Evolutionary conservation across 92 coral and sea anemone genomes (phyloP).

Genomic region (Porites evermanni): DNA sequence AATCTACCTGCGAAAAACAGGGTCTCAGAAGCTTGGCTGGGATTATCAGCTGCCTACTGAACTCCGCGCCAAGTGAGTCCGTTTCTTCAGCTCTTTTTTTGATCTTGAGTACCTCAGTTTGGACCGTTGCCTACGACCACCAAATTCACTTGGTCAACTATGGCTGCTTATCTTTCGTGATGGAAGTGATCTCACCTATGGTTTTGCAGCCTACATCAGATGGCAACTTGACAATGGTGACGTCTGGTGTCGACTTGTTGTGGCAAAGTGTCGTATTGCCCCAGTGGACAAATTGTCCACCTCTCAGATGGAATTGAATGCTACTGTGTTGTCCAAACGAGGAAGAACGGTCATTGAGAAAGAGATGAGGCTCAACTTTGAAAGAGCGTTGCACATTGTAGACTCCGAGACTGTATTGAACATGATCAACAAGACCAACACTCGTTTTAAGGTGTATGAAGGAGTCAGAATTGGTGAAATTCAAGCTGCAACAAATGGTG

Average conservation of each 20-base stretch:
- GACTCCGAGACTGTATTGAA: constrained; percentile 76
- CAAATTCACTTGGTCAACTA: constrained; percentile 43
- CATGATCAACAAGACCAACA: constrained; percentile 75
- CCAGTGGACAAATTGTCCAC: constrained; percentile 69
- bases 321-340: constrained; percentile 68
- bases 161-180: constrained; percentile 65
- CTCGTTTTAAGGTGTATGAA: constrained; percentile 57
- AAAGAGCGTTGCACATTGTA: constrained; percentile 64
- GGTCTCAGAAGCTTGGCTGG: constrained; percentile 65
- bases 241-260: constrained; percentile 63
- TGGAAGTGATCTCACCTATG: constrained; percentile 71
- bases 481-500: constrained; percentile 73
- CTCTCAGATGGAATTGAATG: constrained; percentile 68
- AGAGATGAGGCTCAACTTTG: constrained; percentile 69
- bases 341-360: constrained; percentile 65
- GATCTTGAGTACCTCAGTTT: constrained; percentile 48
- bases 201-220: constrained; percentile 72
- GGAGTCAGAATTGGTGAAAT: constrained; percentile 64
- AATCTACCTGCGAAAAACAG: constrained; percentile 68
- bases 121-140: constrained; percentile 55
- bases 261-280: constrained; percentile 77
- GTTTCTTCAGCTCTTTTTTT: constrained; percentile 50
- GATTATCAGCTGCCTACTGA: constrained; percentile 62
- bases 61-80: constrained; percentile 51
- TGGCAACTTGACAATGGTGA: constrained; percentile 58